A percentile compares a stretch with the other conserved stretches of the same genome.
phyloP scores from a whole-genome alignment of 2,113 vertebrate species.

The Leiothrix lutea region DNA sequence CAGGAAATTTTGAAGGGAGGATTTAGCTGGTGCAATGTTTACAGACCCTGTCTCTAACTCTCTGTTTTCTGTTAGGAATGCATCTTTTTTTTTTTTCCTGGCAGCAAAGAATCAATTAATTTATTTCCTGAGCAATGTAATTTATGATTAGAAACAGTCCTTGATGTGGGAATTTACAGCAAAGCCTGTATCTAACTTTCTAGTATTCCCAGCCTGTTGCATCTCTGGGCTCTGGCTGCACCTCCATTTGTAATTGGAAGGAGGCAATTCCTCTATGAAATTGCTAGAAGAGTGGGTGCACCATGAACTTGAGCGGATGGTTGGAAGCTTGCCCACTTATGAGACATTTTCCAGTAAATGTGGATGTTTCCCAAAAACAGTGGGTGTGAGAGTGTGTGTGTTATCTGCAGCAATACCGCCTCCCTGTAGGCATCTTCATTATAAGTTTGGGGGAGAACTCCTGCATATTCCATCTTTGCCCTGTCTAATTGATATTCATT shows the following conservation, averaged over 20 bases:
- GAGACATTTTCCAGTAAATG: background rate
- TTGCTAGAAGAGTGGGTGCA: background rate
- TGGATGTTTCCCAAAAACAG: background rate
- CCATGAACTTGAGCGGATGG: background rate
- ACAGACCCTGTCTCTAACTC: background rate
- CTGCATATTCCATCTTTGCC: background rate
- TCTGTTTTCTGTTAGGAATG: background rate
- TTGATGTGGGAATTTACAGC: background rate
- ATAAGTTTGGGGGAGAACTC: background rate
- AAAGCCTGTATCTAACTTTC: background rate
- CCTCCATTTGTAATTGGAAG: background rate
- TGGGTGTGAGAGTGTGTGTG: background rate
- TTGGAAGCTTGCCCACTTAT: background rate
- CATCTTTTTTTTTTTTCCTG: background rate
- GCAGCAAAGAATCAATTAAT: background rate
- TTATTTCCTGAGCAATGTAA: background rate
- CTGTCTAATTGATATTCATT: slow-evolving; percentile 18
- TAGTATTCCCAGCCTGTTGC: background rate
- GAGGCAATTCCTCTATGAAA: background rate
- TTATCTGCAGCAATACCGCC: background rate
- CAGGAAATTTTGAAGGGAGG: background rate
- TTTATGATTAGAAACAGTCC: background rate
- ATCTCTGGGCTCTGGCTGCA: background rate
- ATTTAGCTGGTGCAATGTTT: background rate
- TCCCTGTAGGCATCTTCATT: background rate